Conservation (phyloP, 2,797 vertebrate species). For the Anniella stebbinsi region DNA sequence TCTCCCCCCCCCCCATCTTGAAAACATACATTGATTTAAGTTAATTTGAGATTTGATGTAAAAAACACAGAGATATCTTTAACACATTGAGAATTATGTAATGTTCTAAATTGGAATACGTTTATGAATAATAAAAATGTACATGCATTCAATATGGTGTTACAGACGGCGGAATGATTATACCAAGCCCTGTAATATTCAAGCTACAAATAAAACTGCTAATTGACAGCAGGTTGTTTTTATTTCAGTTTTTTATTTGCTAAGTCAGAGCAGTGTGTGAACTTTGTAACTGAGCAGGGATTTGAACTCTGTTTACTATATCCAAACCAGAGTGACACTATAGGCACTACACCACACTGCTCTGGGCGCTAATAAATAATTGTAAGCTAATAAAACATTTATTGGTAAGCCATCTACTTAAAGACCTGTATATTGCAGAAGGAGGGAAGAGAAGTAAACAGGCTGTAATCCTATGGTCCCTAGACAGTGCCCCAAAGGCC, state of each 20-base stretch:
- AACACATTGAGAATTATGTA: background rate
- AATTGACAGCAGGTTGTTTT: background rate
- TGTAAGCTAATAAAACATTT: background rate
- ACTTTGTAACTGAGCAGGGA: background rate
- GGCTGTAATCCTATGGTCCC: background rate
- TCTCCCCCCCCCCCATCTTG: background rate
- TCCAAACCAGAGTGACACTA: background rate
- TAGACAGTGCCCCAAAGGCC: too few species aligned
- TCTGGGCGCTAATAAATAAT: background rate
- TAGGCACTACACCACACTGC: background rate
- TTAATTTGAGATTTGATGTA: background rate
- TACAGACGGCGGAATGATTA: conserved; percentile 6
- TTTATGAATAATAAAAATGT: background rate
- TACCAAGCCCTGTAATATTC: conserved; percentile 26
- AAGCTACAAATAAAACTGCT: conserved; percentile 65
- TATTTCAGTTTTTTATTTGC: background rate
- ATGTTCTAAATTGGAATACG: background rate
- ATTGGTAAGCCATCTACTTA: too few species aligned
- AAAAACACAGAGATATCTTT: background rate
- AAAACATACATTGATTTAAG: background rate
- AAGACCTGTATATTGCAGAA: background rate
- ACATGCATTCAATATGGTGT: background rate
- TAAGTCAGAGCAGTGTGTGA: background rate
- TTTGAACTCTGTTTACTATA: background rate
- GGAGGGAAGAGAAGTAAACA: background rate